Evolutionary conservation across 2,113 vertebrate genomes (phyloP).

Genomic region (Sclerurus mexicanus): DNA sequence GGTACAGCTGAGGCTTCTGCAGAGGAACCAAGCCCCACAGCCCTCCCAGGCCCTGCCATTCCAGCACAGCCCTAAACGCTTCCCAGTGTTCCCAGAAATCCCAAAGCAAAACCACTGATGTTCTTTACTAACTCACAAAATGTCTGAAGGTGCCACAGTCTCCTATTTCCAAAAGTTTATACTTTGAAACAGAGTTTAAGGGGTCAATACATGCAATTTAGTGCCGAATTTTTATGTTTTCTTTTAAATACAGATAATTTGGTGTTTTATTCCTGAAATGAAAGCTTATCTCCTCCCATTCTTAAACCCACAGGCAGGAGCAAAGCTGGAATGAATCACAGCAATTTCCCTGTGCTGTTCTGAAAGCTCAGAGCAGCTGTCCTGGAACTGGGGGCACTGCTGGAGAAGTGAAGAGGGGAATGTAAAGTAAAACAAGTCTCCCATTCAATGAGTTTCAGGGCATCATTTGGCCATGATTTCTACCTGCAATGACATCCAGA

Average conservation of each 20-base stretch:
- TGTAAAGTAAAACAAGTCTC: not conserved
- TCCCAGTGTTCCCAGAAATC: not conserved
- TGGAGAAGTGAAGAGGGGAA: not conserved
- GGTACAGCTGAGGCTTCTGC: not conserved
- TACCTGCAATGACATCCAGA: not conserved
- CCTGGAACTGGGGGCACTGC: not conserved
- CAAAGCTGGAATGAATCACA: not conserved
- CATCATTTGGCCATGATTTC: not conserved
- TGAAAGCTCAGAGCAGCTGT: slow-evolving; percentile 5
- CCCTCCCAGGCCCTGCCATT: not conserved
- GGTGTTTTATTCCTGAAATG: not conserved
- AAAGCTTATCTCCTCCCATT: not conserved
- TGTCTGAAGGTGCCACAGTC: not conserved
- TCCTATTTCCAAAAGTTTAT: not conserved
- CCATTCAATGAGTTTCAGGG: not conserved
- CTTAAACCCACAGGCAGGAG: not conserved
- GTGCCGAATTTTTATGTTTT: not conserved
- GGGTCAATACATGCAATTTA: not conserved
- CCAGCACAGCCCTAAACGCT: not conserved
- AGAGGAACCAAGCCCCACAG: not conserved
- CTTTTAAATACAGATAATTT: not conserved
- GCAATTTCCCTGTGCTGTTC: not conserved
- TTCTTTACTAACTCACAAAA: not conserved
- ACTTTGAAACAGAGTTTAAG: not conserved
- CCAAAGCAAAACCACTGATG: not conserved